Evolutionary conservation across 2,113 vertebrate species (phyloP).

Genomic region (Myodes glareolus): DNA sequence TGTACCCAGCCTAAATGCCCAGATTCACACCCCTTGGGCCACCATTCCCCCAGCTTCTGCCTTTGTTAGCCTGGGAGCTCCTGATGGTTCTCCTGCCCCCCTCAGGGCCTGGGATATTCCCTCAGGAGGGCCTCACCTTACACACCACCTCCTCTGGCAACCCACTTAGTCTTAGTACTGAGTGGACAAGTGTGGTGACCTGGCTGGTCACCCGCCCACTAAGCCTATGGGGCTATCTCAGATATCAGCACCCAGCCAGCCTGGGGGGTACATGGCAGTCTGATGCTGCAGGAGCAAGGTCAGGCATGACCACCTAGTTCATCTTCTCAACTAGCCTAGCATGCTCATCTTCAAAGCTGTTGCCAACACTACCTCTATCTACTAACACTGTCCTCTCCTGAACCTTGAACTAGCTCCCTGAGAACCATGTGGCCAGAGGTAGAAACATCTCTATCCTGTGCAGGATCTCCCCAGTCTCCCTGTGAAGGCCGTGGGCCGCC

Average conservation of each 20-base stretch:
- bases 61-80: rapidly evolving
- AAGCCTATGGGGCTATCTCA: background rate
- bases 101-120: background rate
- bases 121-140: too few species aligned
- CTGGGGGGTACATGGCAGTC: background rate
- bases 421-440: background rate
- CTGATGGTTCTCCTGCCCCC: background rate
- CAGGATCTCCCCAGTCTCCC: background rate
- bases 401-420: background rate
- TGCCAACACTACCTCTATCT: background rate
- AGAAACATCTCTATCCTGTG: background rate
- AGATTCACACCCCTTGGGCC: background rate
- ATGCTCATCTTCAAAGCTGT: background rate
- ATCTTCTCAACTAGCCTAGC: background rate
- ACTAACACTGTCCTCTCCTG: background rate
- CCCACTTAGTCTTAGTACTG: background rate
- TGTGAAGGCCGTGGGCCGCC: background rate
- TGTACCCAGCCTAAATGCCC: background rate
- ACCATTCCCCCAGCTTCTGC: rapidly evolving
- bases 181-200: background rate
- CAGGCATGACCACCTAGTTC: background rate
- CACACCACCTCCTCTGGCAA: background rate
- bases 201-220: background rate
- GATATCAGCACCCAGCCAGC: background rate
- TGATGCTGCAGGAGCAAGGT: rapidly evolving